Conservation (phyloP, 2,888 invertebrate species). For the Diachrysia chrysitis region DNA sequence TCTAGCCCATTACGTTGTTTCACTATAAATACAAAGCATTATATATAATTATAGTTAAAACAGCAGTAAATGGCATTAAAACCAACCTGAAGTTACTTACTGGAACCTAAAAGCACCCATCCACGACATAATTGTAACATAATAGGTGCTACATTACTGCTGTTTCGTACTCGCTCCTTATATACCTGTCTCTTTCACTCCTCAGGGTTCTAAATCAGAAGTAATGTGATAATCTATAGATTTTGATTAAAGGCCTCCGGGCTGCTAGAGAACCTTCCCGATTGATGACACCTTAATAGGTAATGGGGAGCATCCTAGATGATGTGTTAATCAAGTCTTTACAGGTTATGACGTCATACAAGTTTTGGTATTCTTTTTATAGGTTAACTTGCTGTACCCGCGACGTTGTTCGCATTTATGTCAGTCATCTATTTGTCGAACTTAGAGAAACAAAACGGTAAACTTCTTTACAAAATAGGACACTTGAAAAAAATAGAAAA, state of each 20-base stretch:
- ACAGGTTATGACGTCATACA: too few relatives aligned
- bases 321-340: too few relatives aligned
- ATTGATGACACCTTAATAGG: too few relatives aligned
- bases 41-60: background rate
- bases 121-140: background rate
- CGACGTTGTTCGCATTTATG: too few relatives aligned
- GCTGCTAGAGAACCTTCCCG: background rate
- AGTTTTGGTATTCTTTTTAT: too few relatives aligned
- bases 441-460: too few relatives aligned
- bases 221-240: background rate
- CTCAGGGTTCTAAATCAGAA: background rate
- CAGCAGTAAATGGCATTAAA: background rate
- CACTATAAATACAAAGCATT: background rate
- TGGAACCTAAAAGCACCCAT: background rate
- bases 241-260: background rate
- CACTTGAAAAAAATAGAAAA: too few relatives aligned
- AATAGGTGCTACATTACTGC: background rate
- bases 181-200: background rate
- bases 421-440: too few relatives aligned
- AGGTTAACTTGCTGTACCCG: too few relatives aligned
- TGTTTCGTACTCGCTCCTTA: background rate
- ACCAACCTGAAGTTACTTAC: background rate
- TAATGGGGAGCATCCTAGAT: too few relatives aligned
- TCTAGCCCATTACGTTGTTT: too few relatives aligned
- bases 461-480: too few relatives aligned